Evolutionary conservation across 2,797 vertebrate species (phyloP).

Genomic region (Crypturellus tataupa): DNA sequence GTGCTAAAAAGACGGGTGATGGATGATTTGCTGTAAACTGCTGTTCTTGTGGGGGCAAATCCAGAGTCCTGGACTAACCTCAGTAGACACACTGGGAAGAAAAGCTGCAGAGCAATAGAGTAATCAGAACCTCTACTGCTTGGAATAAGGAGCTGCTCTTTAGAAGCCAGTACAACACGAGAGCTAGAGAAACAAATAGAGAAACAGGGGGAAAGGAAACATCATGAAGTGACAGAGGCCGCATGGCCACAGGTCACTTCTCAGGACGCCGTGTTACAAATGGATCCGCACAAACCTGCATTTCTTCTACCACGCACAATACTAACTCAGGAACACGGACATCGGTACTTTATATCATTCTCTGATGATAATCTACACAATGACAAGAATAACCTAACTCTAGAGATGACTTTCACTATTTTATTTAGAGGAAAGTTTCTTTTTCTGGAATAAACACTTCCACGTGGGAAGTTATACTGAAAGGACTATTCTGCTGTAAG

Average conservation of each 20-base stretch:
- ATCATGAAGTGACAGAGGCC: neutral
- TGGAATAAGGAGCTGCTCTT: neutral
- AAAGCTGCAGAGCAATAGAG: neutral
- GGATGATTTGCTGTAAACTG: neutral
- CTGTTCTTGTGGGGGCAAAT: neutral
- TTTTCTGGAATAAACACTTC: neutral
- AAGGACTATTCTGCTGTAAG: neutral
- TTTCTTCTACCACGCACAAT: neutral
- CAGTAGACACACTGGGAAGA: neutral
- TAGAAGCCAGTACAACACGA: neutral
- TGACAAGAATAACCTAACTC: neutral
- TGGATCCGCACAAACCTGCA: neutral
- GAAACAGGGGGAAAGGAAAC: neutral
- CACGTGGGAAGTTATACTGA: neutral
- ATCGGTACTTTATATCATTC: neutral
- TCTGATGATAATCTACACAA: neutral
- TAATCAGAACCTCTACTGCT: neutral
- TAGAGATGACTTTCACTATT: neutral
- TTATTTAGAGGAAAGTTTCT: neutral
- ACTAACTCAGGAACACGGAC: accelerated
- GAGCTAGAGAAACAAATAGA: neutral
- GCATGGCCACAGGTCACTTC: neutral
- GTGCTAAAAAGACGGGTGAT: neutral
- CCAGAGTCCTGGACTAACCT: neutral
- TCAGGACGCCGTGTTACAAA: accelerated